These are phyloP conservation scores for Spialia ferax DNA, from an alignment of 2,888 invertebrate species.

Conservation along the genomic window DNA sequence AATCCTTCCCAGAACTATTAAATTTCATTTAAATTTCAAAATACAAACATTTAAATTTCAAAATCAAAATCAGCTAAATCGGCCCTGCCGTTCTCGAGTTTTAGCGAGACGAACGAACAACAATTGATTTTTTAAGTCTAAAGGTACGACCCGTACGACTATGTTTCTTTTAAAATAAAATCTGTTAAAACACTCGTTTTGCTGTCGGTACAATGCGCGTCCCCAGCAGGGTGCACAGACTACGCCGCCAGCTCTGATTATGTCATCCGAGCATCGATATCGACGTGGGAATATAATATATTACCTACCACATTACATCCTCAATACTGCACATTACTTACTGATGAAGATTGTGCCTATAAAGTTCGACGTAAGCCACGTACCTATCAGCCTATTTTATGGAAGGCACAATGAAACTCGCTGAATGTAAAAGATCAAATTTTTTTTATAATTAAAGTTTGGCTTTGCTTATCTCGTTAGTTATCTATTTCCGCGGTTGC, in stretches of 20 bases:
- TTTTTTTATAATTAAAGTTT: neutral
- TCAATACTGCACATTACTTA: neutral
- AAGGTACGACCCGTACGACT: too few species aligned
- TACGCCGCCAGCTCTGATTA: slow-evolving; percentile 55
- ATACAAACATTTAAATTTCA: too few species aligned
- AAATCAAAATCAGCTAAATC: too few species aligned
- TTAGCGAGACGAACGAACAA: too few species aligned
- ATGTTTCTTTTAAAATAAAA: too few species aligned
- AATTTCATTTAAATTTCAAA: too few species aligned
- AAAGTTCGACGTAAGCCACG: neutral
- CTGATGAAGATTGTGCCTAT: neutral
- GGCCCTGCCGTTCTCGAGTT: too few species aligned
- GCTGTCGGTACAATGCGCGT: slow-evolving; percentile 40
- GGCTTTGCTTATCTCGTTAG: neutral
- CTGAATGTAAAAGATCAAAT: neutral
- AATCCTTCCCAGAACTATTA: too few species aligned
- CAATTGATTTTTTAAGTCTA: too few species aligned
- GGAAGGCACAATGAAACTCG: neutral
- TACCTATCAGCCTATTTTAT: neutral
- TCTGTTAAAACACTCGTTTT: too few species aligned
- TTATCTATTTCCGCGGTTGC: neutral
- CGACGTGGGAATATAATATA: slow-evolving; percentile 70
- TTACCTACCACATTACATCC: slow-evolving; percentile 43
- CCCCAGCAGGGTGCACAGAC: slow-evolving; percentile 15
- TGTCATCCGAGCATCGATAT: slow-evolving; percentile 67